Conservation (phyloP, 2,888 invertebrate species). For the Tryphoninae sp. region DNA sequence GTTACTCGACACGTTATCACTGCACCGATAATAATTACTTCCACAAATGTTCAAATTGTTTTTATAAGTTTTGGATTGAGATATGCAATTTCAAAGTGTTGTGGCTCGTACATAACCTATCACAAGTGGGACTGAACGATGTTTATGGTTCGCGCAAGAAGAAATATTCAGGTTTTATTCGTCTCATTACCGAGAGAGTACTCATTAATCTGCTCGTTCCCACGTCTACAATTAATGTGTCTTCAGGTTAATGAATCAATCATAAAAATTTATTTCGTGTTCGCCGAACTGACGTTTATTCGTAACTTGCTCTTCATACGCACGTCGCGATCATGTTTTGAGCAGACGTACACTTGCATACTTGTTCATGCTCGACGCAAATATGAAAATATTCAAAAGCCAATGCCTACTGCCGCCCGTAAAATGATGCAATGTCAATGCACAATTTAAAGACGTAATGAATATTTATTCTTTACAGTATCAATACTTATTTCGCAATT, state of each 20-base stretch:
- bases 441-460: background rate
- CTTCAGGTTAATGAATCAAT: background rate
- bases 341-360: no score
- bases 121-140: background rate
- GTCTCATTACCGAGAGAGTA: constrained; percentile 2
- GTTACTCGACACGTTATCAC: constrained; percentile 7
- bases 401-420: no score
- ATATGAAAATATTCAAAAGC: no score
- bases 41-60: constrained; percentile 4
- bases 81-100: constrained; percentile 16
- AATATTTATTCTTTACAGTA: constrained; percentile 25
- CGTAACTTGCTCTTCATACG: background rate
- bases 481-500: background rate
- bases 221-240: background rate
- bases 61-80: constrained; percentile 4
- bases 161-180: background rate
- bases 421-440: no score
- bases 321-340: background rate
- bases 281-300: constrained; percentile 23
- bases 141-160: constrained; percentile 1
- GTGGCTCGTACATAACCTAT: constrained; percentile 56
- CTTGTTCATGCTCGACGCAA: no score
- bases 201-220: background rate
- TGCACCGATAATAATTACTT: constrained; percentile 11
- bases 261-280: constrained; percentile 15